Base-by-base conservation (phyloP, 2,888 invertebrate species). In the Limulus polyphemus region DNA sequence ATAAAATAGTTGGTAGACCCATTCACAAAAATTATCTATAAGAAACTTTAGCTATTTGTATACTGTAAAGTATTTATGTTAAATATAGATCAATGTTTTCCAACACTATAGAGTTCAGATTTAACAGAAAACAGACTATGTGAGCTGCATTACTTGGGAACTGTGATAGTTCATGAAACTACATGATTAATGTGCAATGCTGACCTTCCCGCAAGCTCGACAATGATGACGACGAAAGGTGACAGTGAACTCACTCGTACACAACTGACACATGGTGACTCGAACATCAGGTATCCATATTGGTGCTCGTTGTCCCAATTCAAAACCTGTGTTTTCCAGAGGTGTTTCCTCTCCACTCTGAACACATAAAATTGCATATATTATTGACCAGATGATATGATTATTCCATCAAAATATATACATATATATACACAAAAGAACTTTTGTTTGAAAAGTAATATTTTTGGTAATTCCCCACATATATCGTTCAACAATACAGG, bases 161-260 rank as follows among this genome's bases (percentile, higher is more conserved):
- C 32, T 32, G 32, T 32, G 32, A 32, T 5, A 32, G 7, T 32
- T 32, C 7, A 32, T 3, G 7, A 32, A 32, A 32, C 32, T 32
- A 32, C 32, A 32, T 32, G 32, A 32, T 3, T 32, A 32, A 32
- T 32, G 32, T 32, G 32, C 3, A n/a, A 14, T 51, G 56, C 75
- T 75, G 74, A 83, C 83, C 75, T 83, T 82, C 61, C 84, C 84
- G 77, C 84, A 84, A 49, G 83, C 81, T 68, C 84, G 75, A 70
- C 84, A 85, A 73, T 84, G 84, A 72, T 84, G 84, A 65, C 84
- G 77, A 62, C 84, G 77, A 74, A 82, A 83, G 67, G 82, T 81
- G 12, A 83, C 78, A 2, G 83, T 83, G 73, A 84, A 84, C 69
- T 81, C 81, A 13, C 79, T 77, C 12, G 81, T 81, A 74, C 84